These are phyloP conservation scores for Rutilus rutilus DNA, from an alignment of 2,113 vertebrate genomes.

Conservation along the genomic window DNA sequence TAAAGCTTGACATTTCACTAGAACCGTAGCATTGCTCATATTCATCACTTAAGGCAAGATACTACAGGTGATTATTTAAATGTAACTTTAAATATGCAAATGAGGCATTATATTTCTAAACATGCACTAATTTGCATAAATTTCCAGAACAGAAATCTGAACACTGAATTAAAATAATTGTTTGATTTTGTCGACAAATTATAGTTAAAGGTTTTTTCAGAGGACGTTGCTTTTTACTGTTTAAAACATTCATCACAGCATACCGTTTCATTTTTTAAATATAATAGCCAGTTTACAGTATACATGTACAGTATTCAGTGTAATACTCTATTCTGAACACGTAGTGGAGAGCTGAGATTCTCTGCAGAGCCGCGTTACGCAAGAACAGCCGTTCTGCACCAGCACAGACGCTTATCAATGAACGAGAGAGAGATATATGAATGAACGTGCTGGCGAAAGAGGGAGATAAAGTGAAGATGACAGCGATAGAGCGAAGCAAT, in stretches of 20 bases:
- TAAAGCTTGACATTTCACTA: not conserved
- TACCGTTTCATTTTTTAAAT: not conserved
- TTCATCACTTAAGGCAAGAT: not conserved
- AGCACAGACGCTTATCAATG: not conserved
- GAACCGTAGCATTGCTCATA: not conserved
- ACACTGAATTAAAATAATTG: too few relatives aligned
- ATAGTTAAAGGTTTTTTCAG: too few relatives aligned
- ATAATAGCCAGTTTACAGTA: not conserved
- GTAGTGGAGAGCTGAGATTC: not conserved
- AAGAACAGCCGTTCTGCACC: not conserved
- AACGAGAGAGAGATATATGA: not conserved
- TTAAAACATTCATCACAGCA: not conserved
- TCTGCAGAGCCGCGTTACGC: constrained; percentile 23
- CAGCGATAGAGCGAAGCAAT: not conserved
- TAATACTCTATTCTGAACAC: not conserved
- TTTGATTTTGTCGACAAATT: too few relatives aligned
- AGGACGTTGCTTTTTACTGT: not conserved
- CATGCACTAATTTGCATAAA: not conserved
- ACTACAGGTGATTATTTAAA: not conserved
- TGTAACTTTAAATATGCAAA: not conserved
- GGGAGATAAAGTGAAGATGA: constrained; percentile 22
- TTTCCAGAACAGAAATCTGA: too few relatives aligned
- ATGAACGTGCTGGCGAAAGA: constrained; percentile 2
- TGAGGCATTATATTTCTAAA: not conserved
- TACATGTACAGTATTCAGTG: not conserved